phyloP scores from a whole-genome alignment of 2,113 vertebrate species.

The Piaya cayana region DNA sequence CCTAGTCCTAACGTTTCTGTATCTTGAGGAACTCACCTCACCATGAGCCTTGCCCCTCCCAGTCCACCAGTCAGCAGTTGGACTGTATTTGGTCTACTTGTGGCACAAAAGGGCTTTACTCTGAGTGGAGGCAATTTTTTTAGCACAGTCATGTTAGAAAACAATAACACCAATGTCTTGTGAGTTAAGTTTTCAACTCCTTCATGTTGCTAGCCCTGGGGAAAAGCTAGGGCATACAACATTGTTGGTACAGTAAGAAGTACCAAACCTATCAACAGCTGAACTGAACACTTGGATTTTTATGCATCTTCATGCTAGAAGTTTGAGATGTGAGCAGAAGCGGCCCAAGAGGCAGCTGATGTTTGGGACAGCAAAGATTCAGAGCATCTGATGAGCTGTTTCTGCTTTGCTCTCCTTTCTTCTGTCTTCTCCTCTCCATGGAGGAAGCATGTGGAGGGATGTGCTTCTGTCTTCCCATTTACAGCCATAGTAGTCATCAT shows the following conservation, averaged over 20 bases:
- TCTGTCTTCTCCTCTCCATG: not conserved
- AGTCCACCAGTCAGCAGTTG: not conserved
- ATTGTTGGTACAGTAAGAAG: not conserved
- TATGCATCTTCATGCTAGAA: not conserved
- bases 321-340: not conserved
- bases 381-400: not conserved
- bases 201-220: not conserved
- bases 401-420: not conserved
- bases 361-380: no score
- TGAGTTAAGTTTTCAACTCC: slow-evolving; percentile 18
- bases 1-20: not conserved
- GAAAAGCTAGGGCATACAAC: not conserved
- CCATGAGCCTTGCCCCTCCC: not conserved
- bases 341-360: not conserved
- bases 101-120: not conserved
- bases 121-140: not conserved
- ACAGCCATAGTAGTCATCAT: not conserved
- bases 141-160: not conserved
- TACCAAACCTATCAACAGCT: not conserved
- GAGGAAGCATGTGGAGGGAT: not conserved
- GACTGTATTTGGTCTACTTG: not conserved
- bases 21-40: not conserved
- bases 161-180: not conserved
- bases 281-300: not conserved
- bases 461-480: not conserved